Percentiles rank a stretch among this genome's conserved stretches.
These are phyloP conservation scores for Orycteropus afer DNA, from an alignment of 2,113 vertebrate species.

Conservation along the genomic window DNA sequence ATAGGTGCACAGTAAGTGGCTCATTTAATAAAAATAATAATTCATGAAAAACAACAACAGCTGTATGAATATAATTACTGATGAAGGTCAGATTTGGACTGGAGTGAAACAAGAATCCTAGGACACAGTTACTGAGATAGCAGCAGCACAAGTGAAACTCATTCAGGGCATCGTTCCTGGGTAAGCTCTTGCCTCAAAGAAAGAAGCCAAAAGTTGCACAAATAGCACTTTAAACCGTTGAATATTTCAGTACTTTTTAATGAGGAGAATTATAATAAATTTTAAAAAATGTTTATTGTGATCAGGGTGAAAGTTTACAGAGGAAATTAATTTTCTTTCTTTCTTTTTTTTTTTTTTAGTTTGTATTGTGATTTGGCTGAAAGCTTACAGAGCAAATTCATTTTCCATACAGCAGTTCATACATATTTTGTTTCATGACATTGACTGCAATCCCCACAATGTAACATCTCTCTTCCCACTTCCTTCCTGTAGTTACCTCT, in stretches of 20 bases:
- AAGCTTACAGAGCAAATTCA: too few relatives aligned
- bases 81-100: not conserved
- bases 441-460: too few relatives aligned
- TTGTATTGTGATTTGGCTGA: too few relatives aligned
- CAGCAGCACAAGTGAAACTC: not conserved
- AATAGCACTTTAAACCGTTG: not conserved
- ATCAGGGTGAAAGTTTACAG: too few relatives aligned
- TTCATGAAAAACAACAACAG: not conserved
- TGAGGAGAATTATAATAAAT: not conserved
- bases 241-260: not conserved
- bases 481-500: too few relatives aligned
- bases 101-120: not conserved
- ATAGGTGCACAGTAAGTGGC: not conserved
- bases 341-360: too few relatives aligned
- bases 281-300: not conserved
- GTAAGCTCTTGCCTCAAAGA: not conserved
- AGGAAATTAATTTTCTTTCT: too few relatives aligned
- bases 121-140: not conserved
- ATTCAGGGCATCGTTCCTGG: not conserved
- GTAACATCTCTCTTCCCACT: too few relatives aligned
- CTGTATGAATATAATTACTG: not conserved
- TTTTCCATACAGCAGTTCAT: too few relatives aligned
- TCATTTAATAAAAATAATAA: not conserved
- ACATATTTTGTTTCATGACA: too few relatives aligned
- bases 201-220: not conserved